Evolutionary conservation across 1,140 invertebrate genomes (phyloP).

Genomic region (Heterodera carotae): DNA sequence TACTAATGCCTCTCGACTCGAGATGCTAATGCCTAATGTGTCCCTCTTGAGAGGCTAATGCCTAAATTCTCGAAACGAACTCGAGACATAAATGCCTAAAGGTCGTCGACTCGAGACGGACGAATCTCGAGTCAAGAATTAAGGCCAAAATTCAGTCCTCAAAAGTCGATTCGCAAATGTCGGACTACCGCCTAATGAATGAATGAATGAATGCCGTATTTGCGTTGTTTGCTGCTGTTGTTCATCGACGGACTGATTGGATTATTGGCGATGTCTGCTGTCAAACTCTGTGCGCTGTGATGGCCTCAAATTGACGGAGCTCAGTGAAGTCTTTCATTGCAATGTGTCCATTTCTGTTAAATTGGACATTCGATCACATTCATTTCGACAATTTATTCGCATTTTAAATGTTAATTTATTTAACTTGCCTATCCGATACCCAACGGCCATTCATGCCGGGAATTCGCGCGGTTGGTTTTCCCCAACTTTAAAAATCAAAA

Average conservation of each 20-base stretch:
- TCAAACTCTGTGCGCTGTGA: constrained; percentile 64
- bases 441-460: constrained; percentile 63
- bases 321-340: constrained; percentile 66
- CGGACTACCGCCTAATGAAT: too few relatives aligned
- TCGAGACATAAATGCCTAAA: too few relatives aligned
- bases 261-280: background rate
- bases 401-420: background rate
- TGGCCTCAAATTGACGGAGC: constrained; percentile 63
- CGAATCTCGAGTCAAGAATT: too few relatives aligned
- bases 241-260: too few relatives aligned
- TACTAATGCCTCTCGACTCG: too few relatives aligned
- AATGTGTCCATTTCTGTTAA: constrained; percentile 55
- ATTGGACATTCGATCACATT: background rate
- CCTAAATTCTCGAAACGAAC: too few relatives aligned
- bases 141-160: too few relatives aligned
- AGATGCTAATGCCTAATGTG: too few relatives aligned
- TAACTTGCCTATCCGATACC: constrained; percentile 55
- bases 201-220: too few relatives aligned
- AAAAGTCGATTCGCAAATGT: too few relatives aligned
- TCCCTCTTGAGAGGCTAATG: too few relatives aligned
- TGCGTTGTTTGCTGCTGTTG: background rate
- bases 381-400: background rate
- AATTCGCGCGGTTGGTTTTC: constrained; percentile 61
- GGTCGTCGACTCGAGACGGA: too few relatives aligned
- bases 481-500: constrained; percentile 58